Conservation (phyloP, 2,113 vertebrate species). For the Urocynchramus pylzowi region DNA sequence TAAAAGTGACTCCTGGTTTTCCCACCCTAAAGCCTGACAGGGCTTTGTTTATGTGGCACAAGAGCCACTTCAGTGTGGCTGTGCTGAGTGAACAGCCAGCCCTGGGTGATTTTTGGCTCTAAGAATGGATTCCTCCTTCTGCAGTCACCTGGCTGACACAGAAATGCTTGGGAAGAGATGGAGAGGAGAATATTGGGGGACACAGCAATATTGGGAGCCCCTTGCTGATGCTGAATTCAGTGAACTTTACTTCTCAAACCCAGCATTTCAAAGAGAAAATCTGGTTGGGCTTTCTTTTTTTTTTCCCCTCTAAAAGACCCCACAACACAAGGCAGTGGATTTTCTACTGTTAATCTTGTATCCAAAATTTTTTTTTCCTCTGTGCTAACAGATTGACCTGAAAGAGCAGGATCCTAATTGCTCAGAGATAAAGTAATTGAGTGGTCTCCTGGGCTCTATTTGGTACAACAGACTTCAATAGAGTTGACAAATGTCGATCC, state of each 20-base stretch:
- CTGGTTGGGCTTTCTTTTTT: background rate
- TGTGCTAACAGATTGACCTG: conserved; percentile 56
- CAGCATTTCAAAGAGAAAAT: background rate
- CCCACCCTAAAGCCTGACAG: background rate
- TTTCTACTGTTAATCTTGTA: conserved; percentile 25
- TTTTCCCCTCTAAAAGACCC: background rate
- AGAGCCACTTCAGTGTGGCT: background rate
- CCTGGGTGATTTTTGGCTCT: background rate
- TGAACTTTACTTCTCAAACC: background rate
- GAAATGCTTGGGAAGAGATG: background rate
- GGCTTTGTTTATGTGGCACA: background rate
- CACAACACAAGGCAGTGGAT: background rate
- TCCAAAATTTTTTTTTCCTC: background rate
- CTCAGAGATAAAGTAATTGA: conserved; percentile 72
- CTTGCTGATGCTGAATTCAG: background rate
- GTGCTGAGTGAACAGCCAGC: background rate
- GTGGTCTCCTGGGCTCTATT: conserved; percentile 70
- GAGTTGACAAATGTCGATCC: conserved; percentile 72
- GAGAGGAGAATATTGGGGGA: background rate
- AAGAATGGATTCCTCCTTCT: background rate
- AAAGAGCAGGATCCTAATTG: conserved; percentile 61
- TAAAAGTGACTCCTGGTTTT: background rate
- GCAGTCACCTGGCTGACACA: background rate
- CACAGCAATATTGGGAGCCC: background rate
- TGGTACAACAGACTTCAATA: conserved; percentile 66